Base-by-base conservation (phyloP, 2,113 vertebrate genomes). In the Lutjanus erythropterus region DNA sequence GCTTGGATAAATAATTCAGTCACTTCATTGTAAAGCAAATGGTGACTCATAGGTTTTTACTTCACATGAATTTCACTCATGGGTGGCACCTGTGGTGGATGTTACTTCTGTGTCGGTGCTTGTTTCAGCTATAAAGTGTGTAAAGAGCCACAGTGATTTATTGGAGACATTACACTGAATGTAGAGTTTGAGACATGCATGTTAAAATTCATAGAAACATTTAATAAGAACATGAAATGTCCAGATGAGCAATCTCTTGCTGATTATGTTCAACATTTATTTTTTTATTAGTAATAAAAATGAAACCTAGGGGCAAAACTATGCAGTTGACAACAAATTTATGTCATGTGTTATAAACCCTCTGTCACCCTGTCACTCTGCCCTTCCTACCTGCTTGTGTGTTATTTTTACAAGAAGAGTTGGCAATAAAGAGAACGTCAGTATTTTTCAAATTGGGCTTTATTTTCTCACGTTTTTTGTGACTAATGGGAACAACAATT, bases 1-100 rank as follows among this genome's bases (percentile, higher is more conserved):
- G 19, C 21, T n/a, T 8, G 23, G 50, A 71, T 49, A 18, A 80
- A 85, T 41, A 41, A 52, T 67, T 23, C n/a, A 41, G 58, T 33
- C 18, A 6, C 41, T 55, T 69, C 16, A 60, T 15, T 75, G 49
- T 59, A 1, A 2, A 39, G 49, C 25, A 47, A 5, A 61, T 71
- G n/a, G n/a, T n/a, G 77, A 71, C 65, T 78, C 65, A 62, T 16
- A 29, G 23, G 3, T 58, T 56, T 77, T 29, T 16, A 12, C 14
- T 49, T 71, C 14, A 53, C 25, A 25, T 53, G 19, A 6, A 11
- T 76, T 60, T 73, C 16, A 19, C n/a, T 42, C 42, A 6, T 14
- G n/a, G 29, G 29, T 16, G 42, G 29, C 52, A 46, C 14, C 14
- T 12, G 41, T 25, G 55, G 19, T 47, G 27, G 12, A 12, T n/a